Percentiles rank a stretch among this genome's conserved stretches.
phyloP scores from a whole-genome alignment of 2,113 vertebrate species.

The Macaca fascicularis region DNA sequence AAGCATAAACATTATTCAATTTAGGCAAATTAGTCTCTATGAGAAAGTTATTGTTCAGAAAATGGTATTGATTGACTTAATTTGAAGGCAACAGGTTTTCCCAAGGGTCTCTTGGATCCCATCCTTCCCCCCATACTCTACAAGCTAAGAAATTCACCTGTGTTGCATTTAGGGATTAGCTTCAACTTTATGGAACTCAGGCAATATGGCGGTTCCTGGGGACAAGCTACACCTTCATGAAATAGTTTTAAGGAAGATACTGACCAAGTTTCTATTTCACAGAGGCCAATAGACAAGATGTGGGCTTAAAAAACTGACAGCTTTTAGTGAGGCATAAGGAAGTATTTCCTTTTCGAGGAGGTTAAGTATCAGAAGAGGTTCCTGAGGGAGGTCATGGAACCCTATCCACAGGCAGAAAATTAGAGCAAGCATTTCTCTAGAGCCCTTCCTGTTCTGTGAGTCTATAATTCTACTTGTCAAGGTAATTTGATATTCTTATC shows the following conservation, averaged over 20 bases:
- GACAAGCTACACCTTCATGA: neutral
- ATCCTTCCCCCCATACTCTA: neutral
- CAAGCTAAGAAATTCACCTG: neutral
- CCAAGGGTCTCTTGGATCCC: neutral
- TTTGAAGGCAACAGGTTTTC: conserved; percentile 3
- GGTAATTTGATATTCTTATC: conserved; percentile 32
- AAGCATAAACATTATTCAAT: conserved; percentile 13
- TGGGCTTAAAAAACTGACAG: neutral
- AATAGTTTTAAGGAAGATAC: neutral
- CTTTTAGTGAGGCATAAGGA: conserved; percentile 17
- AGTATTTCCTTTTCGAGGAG: conserved; percentile 39
- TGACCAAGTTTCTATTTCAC: conserved; percentile 33
- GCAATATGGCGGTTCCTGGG: neutral
- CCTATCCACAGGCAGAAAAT: neutral
- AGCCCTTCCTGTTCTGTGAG: neutral
- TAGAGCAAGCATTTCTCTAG: neutral
- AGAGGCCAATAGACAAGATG: neutral
- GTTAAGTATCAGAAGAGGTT: conserved; percentile 6
- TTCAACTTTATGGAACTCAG: neutral
- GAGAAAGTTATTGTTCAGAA: conserved; percentile 29
- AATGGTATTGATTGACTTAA: neutral
- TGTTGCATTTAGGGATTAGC: neutral
- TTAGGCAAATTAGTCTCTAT: neutral
- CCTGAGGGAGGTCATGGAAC: neutral
- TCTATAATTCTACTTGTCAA: conserved; percentile 40